Evolutionary conservation across 2,888 invertebrate genomes (phyloP).

Genomic region (Beris morrisii): DNA sequence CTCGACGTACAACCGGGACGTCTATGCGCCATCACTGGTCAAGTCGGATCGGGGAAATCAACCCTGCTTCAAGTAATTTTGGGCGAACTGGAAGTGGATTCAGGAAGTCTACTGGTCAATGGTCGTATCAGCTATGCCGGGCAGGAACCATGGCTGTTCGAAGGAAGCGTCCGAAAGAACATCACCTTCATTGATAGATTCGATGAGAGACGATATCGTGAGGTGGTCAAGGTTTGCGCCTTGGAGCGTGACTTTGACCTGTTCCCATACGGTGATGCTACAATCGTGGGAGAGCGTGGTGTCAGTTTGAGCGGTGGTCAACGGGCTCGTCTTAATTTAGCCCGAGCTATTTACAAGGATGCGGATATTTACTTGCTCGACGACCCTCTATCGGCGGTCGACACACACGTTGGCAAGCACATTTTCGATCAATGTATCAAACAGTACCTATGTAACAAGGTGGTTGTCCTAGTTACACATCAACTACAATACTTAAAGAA

Average conservation of each 20-base stretch:
- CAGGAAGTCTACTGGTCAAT: constrained; percentile 57
- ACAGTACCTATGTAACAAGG: constrained; percentile 62
- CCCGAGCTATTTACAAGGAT: constrained; percentile 73
- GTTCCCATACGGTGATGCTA: constrained; percentile 75
- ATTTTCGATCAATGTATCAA: constrained; percentile 66
- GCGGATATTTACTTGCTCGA: constrained; percentile 71
- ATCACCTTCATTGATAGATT: constrained; percentile 63
- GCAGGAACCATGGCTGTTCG: constrained; percentile 67
- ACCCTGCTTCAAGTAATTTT: constrained; percentile 69
- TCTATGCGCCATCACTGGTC: constrained; percentile 65
- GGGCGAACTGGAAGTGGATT: constrained; percentile 63
- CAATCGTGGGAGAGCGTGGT: constrained; percentile 80
- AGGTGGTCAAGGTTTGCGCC: constrained; percentile 68
- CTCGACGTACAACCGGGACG: constrained; percentile 43
- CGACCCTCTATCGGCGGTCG: constrained; percentile 73
- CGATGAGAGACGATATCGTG: constrained; percentile 57
- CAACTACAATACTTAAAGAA: constrained; percentile 69
- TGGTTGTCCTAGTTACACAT: constrained; percentile 80
- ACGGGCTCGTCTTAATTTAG: constrained; percentile 77
- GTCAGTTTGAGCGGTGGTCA: constrained; percentile 82
- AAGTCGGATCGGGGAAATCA: constrained; percentile 70
- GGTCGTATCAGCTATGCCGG: constrained; percentile 63
- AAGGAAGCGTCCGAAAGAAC: constrained; percentile 68
- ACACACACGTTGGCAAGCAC: constrained; percentile 65
- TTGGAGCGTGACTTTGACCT: constrained; percentile 70